A percentile compares a stretch with the other conserved stretches of the same genome.
phyloP scores from a whole-genome alignment of 2,797 vertebrate genomes.

The Linurgus olivaceus region DNA sequence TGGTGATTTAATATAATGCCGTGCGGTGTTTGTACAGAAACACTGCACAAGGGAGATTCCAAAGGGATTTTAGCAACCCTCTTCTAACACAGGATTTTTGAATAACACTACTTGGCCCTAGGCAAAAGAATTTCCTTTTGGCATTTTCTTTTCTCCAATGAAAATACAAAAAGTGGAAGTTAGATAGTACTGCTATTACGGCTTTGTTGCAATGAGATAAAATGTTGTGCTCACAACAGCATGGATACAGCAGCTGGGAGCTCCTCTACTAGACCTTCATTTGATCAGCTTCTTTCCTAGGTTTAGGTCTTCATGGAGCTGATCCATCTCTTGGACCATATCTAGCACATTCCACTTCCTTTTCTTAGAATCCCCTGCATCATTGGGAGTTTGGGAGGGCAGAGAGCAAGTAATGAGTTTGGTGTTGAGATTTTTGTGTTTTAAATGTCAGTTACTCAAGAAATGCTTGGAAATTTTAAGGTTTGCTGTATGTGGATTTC shows the following conservation, averaged over 20 bases:
- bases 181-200: constrained; percentile 25
- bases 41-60: constrained; percentile 33
- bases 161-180: constrained; percentile 55
- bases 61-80: constrained; percentile 38
- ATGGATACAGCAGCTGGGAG: not conserved
- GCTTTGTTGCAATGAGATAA: not conserved
- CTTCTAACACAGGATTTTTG: not conserved
- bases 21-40: constrained; percentile 16
- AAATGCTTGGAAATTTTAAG: not conserved
- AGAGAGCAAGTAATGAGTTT: not conserved
- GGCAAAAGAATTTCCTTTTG: constrained; percentile 61
- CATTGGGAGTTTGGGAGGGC: not conserved
- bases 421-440: not conserved
- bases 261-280: not conserved
- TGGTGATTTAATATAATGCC: constrained; percentile 6
- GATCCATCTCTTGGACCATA: not conserved
- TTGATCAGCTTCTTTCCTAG: not conserved
- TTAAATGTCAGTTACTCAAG: constrained; percentile 11
- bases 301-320: not conserved
- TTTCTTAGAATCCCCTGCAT: not conserved
- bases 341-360: not conserved
- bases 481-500: not conserved
- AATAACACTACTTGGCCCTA: constrained; percentile 37
- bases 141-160: constrained; percentile 38
- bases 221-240: not conserved